A percentile compares a stretch with the other conserved stretches of the same genome.
Evolutionary conservation across 2,797 vertebrate species (phyloP).

Genomic region (Spea hammondii): DNA sequence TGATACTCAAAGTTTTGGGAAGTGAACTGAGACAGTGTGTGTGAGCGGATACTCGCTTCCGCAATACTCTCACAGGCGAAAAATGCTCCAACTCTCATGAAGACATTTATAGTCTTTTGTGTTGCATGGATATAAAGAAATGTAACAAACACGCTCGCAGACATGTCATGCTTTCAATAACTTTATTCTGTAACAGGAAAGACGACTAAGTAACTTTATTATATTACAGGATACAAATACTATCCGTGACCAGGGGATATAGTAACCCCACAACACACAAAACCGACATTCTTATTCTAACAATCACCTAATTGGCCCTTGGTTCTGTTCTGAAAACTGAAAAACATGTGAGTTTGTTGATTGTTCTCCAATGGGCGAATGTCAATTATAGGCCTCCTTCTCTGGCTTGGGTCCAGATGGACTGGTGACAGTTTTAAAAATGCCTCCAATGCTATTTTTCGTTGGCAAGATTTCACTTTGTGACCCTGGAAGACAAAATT

Average conservation of each 20-base stretch:
- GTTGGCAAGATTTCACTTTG: not conserved
- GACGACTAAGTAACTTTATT: not conserved
- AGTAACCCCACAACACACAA: not conserved
- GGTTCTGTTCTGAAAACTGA: not conserved
- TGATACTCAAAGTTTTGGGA: too few relatives aligned
- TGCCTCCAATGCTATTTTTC: conserved; percentile 11
- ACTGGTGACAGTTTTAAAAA: not conserved
- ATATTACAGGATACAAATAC: not conserved
- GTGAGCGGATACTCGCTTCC: too few relatives aligned
- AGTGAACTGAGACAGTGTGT: too few relatives aligned
- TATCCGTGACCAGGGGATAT: not conserved
- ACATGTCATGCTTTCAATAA: conserved; percentile 2
- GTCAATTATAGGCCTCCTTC: conserved; percentile 56
- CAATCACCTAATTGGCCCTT: not conserved
- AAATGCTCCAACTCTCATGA: too few relatives aligned
- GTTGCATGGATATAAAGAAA: too few relatives aligned
- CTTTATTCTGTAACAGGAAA: not conserved
- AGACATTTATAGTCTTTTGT: too few relatives aligned
- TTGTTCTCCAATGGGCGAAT: not conserved
- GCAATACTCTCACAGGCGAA: too few relatives aligned
- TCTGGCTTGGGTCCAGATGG: conserved; percentile 42
- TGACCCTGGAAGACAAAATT: conserved; percentile 7
- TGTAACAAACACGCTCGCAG: not conserved
- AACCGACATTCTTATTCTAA: not conserved
- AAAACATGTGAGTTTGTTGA: not conserved